Conservation (phyloP, 1,140 invertebrate species). For the Lordiphosa collinella region DNA sequence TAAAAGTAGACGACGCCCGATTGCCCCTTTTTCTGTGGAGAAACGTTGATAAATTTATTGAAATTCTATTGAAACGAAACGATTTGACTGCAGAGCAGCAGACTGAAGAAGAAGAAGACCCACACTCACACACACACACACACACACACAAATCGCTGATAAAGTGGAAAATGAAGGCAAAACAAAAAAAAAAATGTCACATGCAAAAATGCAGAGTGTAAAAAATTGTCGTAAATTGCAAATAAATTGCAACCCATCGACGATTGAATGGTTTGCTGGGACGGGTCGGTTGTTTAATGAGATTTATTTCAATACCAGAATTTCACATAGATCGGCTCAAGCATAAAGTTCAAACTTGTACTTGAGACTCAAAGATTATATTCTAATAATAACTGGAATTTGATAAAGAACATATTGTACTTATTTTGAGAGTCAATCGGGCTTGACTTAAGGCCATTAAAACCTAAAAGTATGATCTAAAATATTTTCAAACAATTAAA, state of each 20-base stretch:
- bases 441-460: too few relatives aligned
- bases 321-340: too few relatives aligned
- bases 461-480: too few relatives aligned
- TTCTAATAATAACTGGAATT: too few relatives aligned
- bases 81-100: constrained; percentile 57
- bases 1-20: constrained; percentile 60
- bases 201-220: constrained; percentile 8
- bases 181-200: constrained; percentile 20
- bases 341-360: too few relatives aligned
- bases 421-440: too few relatives aligned
- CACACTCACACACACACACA: neutral
- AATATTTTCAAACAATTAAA: too few relatives aligned
- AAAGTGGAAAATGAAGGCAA: constrained; percentile 72
- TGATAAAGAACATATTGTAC: too few relatives aligned
- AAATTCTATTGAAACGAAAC: constrained; percentile 77
- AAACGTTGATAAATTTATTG: constrained; percentile 75
- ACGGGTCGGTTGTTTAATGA: too few relatives aligned
- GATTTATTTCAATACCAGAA: too few relatives aligned
- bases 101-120: neutral
- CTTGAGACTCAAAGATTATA: too few relatives aligned
- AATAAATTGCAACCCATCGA: constrained; percentile 35
- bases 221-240: constrained; percentile 40
- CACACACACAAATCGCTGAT: constrained; percentile 61
- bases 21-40: constrained; percentile 41
- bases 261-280: too few relatives aligned